These are phyloP conservation scores for Pyrgus malvae DNA, from an alignment of 2,888 invertebrate genomes.

Conservation along the genomic window DNA sequence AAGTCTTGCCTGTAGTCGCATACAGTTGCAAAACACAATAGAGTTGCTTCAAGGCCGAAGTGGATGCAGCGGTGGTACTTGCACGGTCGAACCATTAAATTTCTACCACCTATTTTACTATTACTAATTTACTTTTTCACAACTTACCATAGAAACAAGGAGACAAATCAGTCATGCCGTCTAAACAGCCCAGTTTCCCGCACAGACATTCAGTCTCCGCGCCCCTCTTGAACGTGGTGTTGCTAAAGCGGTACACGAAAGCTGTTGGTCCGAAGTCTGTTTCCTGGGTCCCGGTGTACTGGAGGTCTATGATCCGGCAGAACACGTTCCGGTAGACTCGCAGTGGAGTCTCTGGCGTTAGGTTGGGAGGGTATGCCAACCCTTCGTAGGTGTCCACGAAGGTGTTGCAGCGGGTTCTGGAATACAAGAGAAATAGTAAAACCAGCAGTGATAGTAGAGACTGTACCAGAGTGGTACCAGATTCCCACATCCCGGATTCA, in stretches of 20 bases:
- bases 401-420: slow-evolving; percentile 84
- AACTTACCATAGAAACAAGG: slow-evolving; percentile 87
- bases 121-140: background rate
- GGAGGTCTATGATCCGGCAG: slow-evolving; percentile 85
- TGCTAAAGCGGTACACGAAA: slow-evolving; percentile 82
- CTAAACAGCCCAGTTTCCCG: slow-evolving; percentile 64
- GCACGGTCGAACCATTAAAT: too few species aligned
- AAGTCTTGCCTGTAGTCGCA: too few species aligned
- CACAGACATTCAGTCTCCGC: slow-evolving; percentile 86
- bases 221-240: slow-evolving; percentile 83
- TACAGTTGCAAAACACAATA: too few species aligned
- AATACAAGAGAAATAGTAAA: slow-evolving; percentile 28
- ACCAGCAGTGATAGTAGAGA: too few species aligned
- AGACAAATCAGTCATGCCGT: slow-evolving; percentile 85
- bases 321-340: slow-evolving; percentile 87
- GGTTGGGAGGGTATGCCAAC: slow-evolving; percentile 84
- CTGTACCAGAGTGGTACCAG: too few species aligned
- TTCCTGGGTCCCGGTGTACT: slow-evolving; percentile 43
- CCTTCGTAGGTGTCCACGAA: slow-evolving; percentile 88
- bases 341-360: slow-evolving; percentile 77
- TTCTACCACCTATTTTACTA: background rate
- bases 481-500: too few species aligned
- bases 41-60: too few species aligned
- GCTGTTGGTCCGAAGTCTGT: slow-evolving; percentile 78
- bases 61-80: too few species aligned